These are phyloP conservation scores for Mercenaria mercenaria DNA, from an alignment of 1,140 invertebrate genomes.

Conservation along the genomic window DNA sequence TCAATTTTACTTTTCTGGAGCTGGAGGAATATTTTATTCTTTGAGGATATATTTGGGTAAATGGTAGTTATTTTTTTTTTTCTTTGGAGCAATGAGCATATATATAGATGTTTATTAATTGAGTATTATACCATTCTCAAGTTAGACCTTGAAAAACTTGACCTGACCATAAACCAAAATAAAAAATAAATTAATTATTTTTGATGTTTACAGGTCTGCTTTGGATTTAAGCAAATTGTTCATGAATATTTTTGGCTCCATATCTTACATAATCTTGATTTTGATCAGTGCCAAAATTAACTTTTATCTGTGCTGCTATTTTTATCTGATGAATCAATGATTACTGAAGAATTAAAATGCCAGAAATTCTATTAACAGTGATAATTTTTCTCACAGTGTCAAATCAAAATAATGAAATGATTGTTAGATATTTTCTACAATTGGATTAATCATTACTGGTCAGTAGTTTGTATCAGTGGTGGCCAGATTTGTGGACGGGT, in stretches of 20 bases:
- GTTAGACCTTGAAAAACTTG: too few relatives aligned
- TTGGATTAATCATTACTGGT: neutral
- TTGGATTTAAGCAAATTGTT: neutral
- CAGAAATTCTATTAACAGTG: neutral
- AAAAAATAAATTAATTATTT: too few relatives aligned
- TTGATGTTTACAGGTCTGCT: too few relatives aligned
- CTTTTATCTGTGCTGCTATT: neutral
- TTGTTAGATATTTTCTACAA: neutral
- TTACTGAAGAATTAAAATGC: neutral
- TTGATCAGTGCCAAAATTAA: neutral
- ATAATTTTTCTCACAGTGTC: neutral
- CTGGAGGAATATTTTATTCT: too few relatives aligned
- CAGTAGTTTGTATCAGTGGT: neutral
- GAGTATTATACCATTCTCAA: too few relatives aligned
- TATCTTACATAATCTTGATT: neutral
- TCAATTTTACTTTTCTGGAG: too few relatives aligned
- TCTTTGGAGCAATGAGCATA: too few relatives aligned
- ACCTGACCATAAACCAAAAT: too few relatives aligned
- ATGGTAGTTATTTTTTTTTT: too few relatives aligned
- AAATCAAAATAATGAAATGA: neutral
- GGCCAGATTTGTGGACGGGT: too few relatives aligned
- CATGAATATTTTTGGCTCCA: neutral
- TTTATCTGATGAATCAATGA: neutral
- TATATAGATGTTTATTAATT: too few relatives aligned
- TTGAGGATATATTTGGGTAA: too few relatives aligned